Evolutionary conservation across 2,113 vertebrate genomes (phyloP), one percentile per base, ranked within the genome.

Genomic region (Bos indicus): DNA sequence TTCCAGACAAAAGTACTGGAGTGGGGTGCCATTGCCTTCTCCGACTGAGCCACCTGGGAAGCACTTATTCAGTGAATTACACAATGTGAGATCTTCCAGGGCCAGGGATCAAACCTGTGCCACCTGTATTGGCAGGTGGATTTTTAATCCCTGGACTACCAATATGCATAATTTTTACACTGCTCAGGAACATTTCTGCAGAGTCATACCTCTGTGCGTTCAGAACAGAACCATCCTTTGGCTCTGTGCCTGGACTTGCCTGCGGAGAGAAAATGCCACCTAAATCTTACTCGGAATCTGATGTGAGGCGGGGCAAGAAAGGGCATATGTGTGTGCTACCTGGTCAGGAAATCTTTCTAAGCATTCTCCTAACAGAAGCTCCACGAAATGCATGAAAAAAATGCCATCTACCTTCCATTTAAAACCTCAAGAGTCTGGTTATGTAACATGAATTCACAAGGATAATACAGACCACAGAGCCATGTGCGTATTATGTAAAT

Each of bases 231-330:
- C 2, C 7, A 36, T 17, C 33, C 36, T 36, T 78, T 0, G 30
- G 40, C 36, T 87, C 21, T 84, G 88, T 2, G 4, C 90, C 3
- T 13, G 51, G 30, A 26, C 36, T 30, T 10, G 3, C 7, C 23
- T 16, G 56, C 4, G 21, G 19, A 36, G 11, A 26, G 62, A 40
- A 51, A 36, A 28, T 3, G 21, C 56, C 6, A 1, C n/a, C 36
- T 2, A 54, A n/a, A 25, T 46, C 15, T 36, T 40, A 1, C 25
- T 30, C 5, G 12, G 2, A 40, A 12, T 40, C 67, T 71, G n/a
- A 5, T 0, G 1, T 40, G n/a, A 67, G 19, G 16, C 0, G 5
- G 14, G 6, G 2, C n/a, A 46, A 26, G 21, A 1, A 19, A n/a
- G 59, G 57, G 3, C 19, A 26, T 8, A 14, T 2, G 46, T 10